Conservation (phyloP, 2,888 invertebrate species). For the Bugula neritina region DNA sequence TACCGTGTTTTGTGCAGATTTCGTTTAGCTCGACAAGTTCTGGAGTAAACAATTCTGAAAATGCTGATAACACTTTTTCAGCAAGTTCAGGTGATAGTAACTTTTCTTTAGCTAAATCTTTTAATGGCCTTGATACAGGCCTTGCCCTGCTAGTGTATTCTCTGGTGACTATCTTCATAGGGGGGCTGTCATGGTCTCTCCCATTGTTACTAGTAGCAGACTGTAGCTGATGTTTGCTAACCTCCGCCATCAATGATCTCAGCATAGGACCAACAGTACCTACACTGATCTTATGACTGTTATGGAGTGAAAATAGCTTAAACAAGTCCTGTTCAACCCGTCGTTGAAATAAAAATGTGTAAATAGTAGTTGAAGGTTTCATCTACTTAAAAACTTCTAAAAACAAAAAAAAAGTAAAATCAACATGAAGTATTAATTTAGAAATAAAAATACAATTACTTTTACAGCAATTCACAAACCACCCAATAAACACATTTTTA, state of each 20-base stretch:
- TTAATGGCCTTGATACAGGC: not conserved
- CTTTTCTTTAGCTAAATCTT: not conserved
- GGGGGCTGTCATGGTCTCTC: not conserved
- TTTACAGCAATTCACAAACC: too few relatives aligned
- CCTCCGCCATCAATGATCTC: not conserved
- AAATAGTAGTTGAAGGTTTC: too few relatives aligned
- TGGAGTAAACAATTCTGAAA: conserved; percentile 62
- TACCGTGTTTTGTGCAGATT: conserved; percentile 69
- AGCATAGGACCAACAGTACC: too few relatives aligned
- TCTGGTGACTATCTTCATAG: not conserved
- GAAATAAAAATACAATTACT: too few relatives aligned
- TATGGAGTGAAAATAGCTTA: too few relatives aligned
- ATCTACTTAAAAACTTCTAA: too few relatives aligned
- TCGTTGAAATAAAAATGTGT: too few relatives aligned
- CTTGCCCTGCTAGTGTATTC: not conserved
- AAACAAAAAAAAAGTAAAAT: too few relatives aligned
- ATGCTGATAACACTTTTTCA: conserved; percentile 32
- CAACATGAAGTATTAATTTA: too few relatives aligned
- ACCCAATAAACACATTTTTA: too few relatives aligned
- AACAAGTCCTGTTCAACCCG: too few relatives aligned
- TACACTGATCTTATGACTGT: too few relatives aligned
- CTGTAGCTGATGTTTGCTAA: not conserved
- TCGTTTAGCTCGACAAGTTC: conserved; percentile 68
- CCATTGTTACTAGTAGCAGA: not conserved
- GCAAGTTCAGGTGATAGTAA: not conserved